phyloP scores from a whole-genome alignment of 1,140 invertebrate species.

The Pseudomyrmex gracilis region DNA sequence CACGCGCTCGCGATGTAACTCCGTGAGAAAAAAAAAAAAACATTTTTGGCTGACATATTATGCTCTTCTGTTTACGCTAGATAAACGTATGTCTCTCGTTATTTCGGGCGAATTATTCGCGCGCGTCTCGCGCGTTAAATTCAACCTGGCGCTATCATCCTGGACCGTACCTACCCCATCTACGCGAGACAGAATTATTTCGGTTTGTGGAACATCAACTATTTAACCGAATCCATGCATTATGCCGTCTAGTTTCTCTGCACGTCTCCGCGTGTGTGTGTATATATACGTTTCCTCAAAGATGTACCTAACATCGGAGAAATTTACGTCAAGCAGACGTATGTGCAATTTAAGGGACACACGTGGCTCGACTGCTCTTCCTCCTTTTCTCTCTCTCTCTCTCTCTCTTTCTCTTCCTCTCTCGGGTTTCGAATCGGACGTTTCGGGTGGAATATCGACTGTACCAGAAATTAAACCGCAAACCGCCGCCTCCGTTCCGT shows the following conservation, averaged over 20 bases:
- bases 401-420: background rate
- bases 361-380: background rate
- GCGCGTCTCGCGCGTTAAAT: slow-evolving; percentile 4
- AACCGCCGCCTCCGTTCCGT: background rate
- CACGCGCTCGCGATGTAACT: background rate
- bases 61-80: slow-evolving; percentile 8
- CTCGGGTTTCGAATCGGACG: slow-evolving; percentile 21
- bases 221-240: slow-evolving; percentile 20
- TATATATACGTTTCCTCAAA: background rate
- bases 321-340: slow-evolving; percentile 36
- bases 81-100: slow-evolving; percentile 20
- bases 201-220: background rate
- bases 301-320: background rate
- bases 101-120: slow-evolving; percentile 14
- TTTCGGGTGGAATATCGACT: slow-evolving; percentile 32
- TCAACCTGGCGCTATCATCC: slow-evolving; percentile 16
- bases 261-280: background rate
- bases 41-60: background rate
- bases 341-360: slow-evolving; percentile 20
- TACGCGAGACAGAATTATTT: slow-evolving; percentile 26
- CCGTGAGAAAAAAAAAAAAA: slow-evolving; percentile 21
- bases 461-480: slow-evolving; percentile 51
- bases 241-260: background rate
- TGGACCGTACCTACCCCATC: background rate
- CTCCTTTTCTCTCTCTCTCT: background rate